These are phyloP conservation scores for Orbicella faveolata DNA, from an alignment of 64 coral and sea anemone species.

Conservation along the genomic window DNA sequence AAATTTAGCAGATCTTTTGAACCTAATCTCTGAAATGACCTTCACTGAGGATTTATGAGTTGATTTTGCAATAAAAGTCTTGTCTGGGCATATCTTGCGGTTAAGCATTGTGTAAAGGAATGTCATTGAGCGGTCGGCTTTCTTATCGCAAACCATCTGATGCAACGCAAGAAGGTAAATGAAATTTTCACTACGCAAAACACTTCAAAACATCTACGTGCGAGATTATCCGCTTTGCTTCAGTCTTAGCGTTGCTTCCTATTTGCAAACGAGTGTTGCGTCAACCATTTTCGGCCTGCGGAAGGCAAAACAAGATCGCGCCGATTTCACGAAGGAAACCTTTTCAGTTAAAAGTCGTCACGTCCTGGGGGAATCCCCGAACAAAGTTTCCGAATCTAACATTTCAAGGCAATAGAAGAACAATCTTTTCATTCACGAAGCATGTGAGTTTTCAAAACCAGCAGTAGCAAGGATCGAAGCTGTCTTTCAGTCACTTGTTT, in stretches of 20 bases:
- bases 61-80: not conserved
- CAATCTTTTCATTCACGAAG: not conserved
- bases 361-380: conserved; percentile 42
- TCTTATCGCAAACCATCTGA: not conserved
- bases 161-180: not conserved
- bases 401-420: not conserved
- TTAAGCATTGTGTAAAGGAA: conserved; percentile 41
- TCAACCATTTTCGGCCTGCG: not conserved
- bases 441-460: not conserved
- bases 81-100: conserved; percentile 16
- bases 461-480: not conserved
- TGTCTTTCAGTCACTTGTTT: conserved; percentile 39
- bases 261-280: not conserved
- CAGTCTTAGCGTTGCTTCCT: not conserved
- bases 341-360: not conserved
- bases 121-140: conserved; percentile 34
- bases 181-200: not conserved
- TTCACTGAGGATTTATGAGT: not conserved
- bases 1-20: not conserved
- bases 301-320: not conserved
- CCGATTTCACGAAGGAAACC: not conserved
- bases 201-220: not conserved
- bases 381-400: not conserved
- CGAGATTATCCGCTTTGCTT: not conserved
- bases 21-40: not conserved